Conservation (phyloP, 2,888 invertebrate genomes). For the Nephrotoma appendiculata region DNA sequence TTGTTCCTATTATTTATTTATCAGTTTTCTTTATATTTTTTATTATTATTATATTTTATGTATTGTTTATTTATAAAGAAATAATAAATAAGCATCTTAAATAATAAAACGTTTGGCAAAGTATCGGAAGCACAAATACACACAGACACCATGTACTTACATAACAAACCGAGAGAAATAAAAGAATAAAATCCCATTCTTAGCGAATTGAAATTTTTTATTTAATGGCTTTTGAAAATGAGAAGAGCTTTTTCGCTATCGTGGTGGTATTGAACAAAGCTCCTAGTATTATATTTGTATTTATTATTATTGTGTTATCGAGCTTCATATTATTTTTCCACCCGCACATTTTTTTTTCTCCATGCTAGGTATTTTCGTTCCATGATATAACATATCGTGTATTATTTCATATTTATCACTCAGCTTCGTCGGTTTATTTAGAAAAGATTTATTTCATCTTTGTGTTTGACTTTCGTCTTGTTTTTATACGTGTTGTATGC, state of each 20-base stretch:
- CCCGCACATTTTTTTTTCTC: background rate
- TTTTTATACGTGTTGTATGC: background rate
- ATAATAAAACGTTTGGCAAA: background rate
- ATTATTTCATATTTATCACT: background rate
- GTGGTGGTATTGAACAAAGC: background rate
- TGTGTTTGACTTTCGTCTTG: background rate
- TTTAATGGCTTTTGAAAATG: background rate
- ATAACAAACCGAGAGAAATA: background rate
- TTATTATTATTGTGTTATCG: background rate
- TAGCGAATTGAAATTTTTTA: background rate
- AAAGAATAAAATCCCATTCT: background rate
- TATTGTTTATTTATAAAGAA: background rate
- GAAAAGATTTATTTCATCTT: background rate
- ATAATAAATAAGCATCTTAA: background rate
- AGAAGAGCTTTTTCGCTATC: background rate
- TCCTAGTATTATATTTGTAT: background rate
- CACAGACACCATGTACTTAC: background rate
- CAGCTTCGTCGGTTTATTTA: background rate
- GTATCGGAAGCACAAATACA: background rate
- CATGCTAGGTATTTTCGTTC: background rate
- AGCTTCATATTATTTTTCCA: background rate
- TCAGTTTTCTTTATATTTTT: background rate
- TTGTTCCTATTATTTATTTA: background rate
- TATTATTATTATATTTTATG: background rate
- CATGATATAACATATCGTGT: background rate